Evolutionary conservation across 2,797 vertebrate genomes (phyloP).

Genomic region (Bryconaethiops microstoma): DNA sequence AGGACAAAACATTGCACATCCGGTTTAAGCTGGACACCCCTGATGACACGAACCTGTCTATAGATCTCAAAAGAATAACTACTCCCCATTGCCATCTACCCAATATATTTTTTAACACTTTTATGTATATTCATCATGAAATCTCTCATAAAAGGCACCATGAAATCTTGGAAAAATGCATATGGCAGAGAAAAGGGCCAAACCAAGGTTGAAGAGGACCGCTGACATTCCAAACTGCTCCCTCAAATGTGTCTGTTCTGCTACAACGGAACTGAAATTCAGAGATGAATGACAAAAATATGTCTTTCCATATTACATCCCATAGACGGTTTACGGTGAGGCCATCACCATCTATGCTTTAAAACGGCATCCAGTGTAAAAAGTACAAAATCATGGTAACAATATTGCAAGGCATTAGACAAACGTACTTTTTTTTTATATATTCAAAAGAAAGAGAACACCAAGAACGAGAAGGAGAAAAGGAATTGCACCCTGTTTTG

Average conservation of each 20-base stretch:
- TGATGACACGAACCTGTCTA: constrained; percentile 31
- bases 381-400: constrained; percentile 47
- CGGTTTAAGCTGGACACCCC: constrained; percentile 65
- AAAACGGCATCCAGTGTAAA: constrained; percentile 60
- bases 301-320: constrained; percentile 35
- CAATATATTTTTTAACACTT: constrained; percentile 50
- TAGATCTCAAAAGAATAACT: constrained; percentile 40
- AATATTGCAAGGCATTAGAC: constrained; percentile 32
- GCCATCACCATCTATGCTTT: constrained; percentile 44
- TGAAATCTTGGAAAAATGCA: constrained; percentile 57
- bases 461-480: not conserved
- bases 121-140: constrained; percentile 58
- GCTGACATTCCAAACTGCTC: constrained; percentile 18
- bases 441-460: not conserved
- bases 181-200: constrained; percentile 50
- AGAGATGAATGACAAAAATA: constrained; percentile 36
- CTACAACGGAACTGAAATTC: constrained; percentile 32
- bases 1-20: constrained; percentile 68
- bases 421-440: not conserved
- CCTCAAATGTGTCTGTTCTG: constrained; percentile 25
- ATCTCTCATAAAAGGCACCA: constrained; percentile 77
- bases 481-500: constrained; percentile 23
- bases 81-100: constrained; percentile 42
- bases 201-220: not conserved
- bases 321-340: constrained; percentile 47